Percentiles rank a stretch among this genome's conserved stretches.
Evolutionary conservation across 1,140 invertebrate genomes (phyloP).

Genomic region (Archegozetes longisetosus): DNA sequence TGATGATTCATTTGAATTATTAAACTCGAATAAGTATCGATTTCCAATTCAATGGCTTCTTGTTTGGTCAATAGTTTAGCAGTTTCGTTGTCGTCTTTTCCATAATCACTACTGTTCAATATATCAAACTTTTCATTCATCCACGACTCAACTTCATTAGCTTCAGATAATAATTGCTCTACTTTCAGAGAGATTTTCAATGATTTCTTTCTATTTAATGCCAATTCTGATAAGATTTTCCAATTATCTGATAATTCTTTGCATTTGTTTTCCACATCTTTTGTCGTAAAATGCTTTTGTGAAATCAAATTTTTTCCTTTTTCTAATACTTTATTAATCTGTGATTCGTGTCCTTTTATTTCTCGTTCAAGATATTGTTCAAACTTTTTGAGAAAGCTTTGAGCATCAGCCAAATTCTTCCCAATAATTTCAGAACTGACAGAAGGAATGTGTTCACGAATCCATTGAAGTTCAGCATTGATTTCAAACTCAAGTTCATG

Average conservation of each 20-base stretch:
- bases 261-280: conserved; percentile 17
- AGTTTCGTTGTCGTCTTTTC: conserved; percentile 68
- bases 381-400: conserved; percentile 68
- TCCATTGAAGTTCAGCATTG: conserved; percentile 87
- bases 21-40: conserved; percentile 82
- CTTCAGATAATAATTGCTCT: conserved; percentile 58
- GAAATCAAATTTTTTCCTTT: conserved; percentile 50
- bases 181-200: conserved; percentile 60
- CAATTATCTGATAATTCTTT: conserved; percentile 44
- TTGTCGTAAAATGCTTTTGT: conserved; percentile 53
- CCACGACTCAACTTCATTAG: conserved; percentile 82
- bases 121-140: conserved; percentile 68
- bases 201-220: too few species aligned
- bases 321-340: conserved; percentile 60
- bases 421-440: conserved; percentile 49
- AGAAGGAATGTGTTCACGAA: conserved; percentile 66
- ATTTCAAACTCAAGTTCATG: conserved; percentile 90
- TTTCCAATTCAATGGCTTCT: conserved; percentile 75
- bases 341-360: conserved; percentile 57
- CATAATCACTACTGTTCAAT: conserved; percentile 60
- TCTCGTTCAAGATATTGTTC: conserved; percentile 61
- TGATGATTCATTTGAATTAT: conserved; percentile 79
- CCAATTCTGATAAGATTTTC: conserved; percentile 56
- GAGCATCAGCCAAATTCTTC: conserved; percentile 59
- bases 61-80: conserved; percentile 81